phyloP scores from a whole-genome alignment of 1,140 invertebrate species.

The Oreohelix idahoensis region DNA sequence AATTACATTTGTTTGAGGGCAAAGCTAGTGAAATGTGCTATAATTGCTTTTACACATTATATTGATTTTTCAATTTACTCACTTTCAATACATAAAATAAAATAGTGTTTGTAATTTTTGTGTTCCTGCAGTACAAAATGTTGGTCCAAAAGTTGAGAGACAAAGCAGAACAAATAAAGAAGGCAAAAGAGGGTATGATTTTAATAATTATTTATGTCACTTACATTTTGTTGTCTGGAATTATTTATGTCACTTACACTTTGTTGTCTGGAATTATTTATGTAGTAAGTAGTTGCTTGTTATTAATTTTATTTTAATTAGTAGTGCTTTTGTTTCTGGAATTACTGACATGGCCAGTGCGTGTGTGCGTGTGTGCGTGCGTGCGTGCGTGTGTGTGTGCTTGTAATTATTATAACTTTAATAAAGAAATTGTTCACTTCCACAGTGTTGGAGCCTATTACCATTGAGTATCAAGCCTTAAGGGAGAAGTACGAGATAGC shows the following conservation, averaged over 20 bases:
- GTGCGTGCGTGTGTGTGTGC: too few relatives aligned
- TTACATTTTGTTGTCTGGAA: not conserved
- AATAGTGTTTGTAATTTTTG: not conserved
- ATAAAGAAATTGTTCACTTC: too few relatives aligned
- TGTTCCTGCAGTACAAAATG: conserved; percentile 19
- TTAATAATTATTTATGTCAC: not conserved
- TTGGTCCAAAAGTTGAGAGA: conserved; percentile 22
- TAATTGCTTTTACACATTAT: too few relatives aligned
- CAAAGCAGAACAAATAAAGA: conserved; percentile 32
- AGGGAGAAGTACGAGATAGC: conserved; percentile 55
- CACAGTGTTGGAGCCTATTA: conserved; percentile 45
- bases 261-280: not conserved
- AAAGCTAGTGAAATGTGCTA: too few relatives aligned
- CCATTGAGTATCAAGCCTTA: conserved; percentile 47
- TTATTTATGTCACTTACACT: not conserved
- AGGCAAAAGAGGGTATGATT: conserved; percentile 29
- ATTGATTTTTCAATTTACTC: too few relatives aligned
- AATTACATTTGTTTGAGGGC: too few relatives aligned
- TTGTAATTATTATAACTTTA: too few relatives aligned
- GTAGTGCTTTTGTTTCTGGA: too few relatives aligned
- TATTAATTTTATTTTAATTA: not conserved
- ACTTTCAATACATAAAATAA: too few relatives aligned
- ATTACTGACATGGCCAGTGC: too few relatives aligned
- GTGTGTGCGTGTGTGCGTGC: too few relatives aligned
- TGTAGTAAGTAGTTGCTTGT: not conserved